These are phyloP conservation scores for Peribatodes rhomboidaria DNA, from an alignment of 2,888 invertebrate genomes.

Conservation along the genomic window DNA sequence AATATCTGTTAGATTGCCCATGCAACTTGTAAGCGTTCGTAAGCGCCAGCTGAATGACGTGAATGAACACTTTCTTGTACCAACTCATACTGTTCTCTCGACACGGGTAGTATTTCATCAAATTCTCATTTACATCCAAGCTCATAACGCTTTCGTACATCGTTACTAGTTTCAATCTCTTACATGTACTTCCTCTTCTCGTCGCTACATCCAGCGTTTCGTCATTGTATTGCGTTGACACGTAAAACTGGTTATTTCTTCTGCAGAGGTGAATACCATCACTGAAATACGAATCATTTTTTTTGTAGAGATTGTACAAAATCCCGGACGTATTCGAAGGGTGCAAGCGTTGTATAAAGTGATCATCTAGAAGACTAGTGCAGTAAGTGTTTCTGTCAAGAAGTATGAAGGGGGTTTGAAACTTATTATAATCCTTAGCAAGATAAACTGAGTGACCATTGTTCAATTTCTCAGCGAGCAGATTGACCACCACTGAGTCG, in stretches of 20 bases:
- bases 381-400: constrained; percentile 10
- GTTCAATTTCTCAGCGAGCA: constrained; percentile 17
- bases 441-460: constrained; percentile 23
- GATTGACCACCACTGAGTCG: constrained; percentile 3
- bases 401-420: neutral
- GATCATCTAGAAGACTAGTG: constrained; percentile 12
- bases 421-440: neutral
- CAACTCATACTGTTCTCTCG: neutral
- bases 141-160: constrained; percentile 23
- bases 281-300: constrained; percentile 8
- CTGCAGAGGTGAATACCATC: constrained; percentile 18
- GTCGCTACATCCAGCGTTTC: constrained; percentile 4
- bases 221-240: constrained; percentile 18
- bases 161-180: neutral
- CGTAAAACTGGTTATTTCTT: constrained; percentile 1
- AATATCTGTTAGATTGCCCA: neutral
- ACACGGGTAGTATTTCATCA: constrained; percentile 12
- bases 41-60: constrained; percentile 11
- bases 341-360: neutral
- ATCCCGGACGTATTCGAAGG: neutral
- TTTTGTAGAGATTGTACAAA: neutral
- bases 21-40: constrained; percentile 18
- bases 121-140: neutral
- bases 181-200: neutral
- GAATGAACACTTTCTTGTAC: constrained; percentile 26